Evolutionary conservation across 2,888 invertebrate genomes (phyloP).

Genomic region (Odontocolon sp.): DNA sequence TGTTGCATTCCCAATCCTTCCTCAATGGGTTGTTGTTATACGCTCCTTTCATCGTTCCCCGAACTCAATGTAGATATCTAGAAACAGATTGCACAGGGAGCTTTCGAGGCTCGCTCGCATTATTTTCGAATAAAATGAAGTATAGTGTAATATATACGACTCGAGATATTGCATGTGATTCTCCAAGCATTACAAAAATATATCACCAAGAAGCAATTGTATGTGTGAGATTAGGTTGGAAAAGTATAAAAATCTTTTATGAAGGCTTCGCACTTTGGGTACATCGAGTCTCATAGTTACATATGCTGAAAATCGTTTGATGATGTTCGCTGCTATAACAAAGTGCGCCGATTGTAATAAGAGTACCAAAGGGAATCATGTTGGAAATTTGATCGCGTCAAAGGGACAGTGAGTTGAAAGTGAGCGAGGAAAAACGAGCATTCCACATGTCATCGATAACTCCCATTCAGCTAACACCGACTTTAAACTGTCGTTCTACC

Average conservation of each 20-base stretch:
- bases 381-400: constrained; percentile 20
- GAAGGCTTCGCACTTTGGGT: constrained; percentile 28
- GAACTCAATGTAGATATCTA: too few relatives aligned
- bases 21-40: too few relatives aligned
- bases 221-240: not conserved
- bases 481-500: not conserved
- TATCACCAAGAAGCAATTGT: not conserved
- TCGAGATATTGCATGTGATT: too few relatives aligned
- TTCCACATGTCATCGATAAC: constrained; percentile 59
- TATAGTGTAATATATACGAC: not conserved
- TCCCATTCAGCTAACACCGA: constrained; percentile 51
- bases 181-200: too few relatives aligned
- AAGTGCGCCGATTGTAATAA: constrained; percentile 58
- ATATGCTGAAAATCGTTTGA: constrained; percentile 33
- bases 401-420: constrained; percentile 17
- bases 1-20: not conserved
- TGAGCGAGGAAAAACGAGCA: constrained; percentile 11
- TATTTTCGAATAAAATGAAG: constrained; percentile 14
- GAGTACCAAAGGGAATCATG: constrained; percentile 49
- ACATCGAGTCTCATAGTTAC: constrained; percentile 2
- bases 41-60: too few relatives aligned
- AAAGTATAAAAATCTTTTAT: constrained; percentile 36
- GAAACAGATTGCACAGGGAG: constrained; percentile 5
- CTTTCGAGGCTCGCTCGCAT: constrained; percentile 7
- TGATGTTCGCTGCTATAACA: constrained; percentile 37